These are phyloP conservation scores for Noturus placidus DNA, from an alignment of 2,113 vertebrate genomes.

Conservation along the genomic window DNA sequence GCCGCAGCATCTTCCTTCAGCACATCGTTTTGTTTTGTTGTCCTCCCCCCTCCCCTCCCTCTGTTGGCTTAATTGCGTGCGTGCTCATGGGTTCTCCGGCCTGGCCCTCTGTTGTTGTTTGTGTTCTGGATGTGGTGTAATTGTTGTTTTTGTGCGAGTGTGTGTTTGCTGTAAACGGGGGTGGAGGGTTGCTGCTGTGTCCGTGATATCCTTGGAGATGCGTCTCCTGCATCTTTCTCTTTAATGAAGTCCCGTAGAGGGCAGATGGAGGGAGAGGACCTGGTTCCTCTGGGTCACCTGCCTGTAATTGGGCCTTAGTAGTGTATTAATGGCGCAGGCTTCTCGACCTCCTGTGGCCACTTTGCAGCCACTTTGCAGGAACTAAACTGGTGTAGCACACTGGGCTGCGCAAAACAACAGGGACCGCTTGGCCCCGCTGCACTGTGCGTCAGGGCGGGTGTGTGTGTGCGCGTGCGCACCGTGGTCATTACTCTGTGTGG, in stretches of 20 bases:
- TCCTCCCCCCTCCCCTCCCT: no score
- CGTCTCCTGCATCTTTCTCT: conserved; percentile 59
- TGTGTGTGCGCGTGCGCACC: conserved; percentile 4
- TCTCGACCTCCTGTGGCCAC: conserved; percentile 70
- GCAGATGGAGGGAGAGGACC: conserved; percentile 33
- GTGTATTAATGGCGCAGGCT: conserved; percentile 61
- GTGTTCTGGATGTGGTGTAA: conserved; percentile 48
- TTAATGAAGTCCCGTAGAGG: conserved; percentile 67
- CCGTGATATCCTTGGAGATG: conserved; percentile 67
- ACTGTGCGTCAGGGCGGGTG: conserved; percentile 48
- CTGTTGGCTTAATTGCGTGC: conserved; percentile 38
- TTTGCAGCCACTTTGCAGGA: conserved; percentile 70
- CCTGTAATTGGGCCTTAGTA: conserved; percentile 70
- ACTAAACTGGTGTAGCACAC: conserved; percentile 61
- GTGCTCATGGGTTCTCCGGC: conserved; percentile 27
- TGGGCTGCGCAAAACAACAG: conserved; percentile 54
- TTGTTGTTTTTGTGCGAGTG: conserved; percentile 53
- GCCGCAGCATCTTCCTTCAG: conserved; percentile 20
- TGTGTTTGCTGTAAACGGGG: conserved; percentile 30
- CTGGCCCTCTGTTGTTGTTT: conserved; percentile 38
- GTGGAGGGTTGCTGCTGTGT: conserved; percentile 55
- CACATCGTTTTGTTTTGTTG: conserved; percentile 3
- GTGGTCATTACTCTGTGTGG: conserved; percentile 41
- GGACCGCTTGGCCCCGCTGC: conserved; percentile 52
- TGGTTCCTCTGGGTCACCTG: conserved; percentile 63